Percentiles rank a stretch among this genome's conserved stretches.
Evolutionary conservation across 2,797 vertebrate species (phyloP).

Genomic region (Manis crassicaudata): DNA sequence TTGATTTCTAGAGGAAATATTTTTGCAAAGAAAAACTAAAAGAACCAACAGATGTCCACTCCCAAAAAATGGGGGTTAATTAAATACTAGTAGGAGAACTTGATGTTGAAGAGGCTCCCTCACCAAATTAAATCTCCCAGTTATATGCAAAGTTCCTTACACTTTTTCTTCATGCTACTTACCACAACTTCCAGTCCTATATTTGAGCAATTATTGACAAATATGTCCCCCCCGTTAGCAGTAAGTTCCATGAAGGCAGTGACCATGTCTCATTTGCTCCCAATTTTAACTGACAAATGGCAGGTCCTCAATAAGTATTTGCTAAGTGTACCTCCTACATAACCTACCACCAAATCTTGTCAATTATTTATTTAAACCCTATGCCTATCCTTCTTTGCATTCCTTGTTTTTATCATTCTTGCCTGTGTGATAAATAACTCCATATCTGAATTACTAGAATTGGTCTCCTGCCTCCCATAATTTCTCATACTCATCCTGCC

Average conservation of each 20-base stretch:
- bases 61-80: constrained; percentile 16
- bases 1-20: constrained; percentile 49
- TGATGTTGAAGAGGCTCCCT: neutral
- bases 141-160: neutral
- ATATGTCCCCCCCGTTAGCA: neutral
- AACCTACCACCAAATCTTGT: neutral
- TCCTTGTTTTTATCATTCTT: neutral
- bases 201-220: neutral
- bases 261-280: neutral
- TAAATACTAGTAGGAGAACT: neutral
- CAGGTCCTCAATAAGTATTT: neutral
- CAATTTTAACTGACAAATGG: constrained; percentile 16
- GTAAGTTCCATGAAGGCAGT: neutral
- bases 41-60: constrained; percentile 16
- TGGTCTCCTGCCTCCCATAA: neutral
- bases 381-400: neutral
- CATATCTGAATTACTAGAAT: neutral
- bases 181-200: neutral
- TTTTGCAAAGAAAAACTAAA: constrained; percentile 46
- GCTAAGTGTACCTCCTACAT: neutral
- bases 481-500: neutral
- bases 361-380: constrained; percentile 15
- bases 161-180: neutral
- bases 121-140: neutral
- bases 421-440: neutral